Conservation (phyloP, 2,888 invertebrate genomes). For the Globia sparganii region DNA sequence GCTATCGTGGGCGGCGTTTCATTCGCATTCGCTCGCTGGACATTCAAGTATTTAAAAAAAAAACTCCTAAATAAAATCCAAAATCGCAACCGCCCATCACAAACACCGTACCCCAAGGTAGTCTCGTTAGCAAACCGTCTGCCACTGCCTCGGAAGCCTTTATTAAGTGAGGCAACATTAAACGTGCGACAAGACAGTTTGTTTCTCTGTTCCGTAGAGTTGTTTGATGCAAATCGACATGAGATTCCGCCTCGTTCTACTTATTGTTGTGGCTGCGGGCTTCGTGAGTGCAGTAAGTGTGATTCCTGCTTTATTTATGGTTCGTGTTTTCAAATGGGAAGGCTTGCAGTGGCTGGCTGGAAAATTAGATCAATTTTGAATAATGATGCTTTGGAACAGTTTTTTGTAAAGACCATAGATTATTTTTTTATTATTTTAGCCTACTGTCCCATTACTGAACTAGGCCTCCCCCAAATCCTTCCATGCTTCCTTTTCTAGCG, state of each 20-base stretch:
- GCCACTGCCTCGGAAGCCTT: constrained; percentile 66
- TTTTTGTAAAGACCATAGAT: neutral
- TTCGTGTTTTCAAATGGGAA: constrained; percentile 29
- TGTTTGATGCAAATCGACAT: constrained; percentile 67
- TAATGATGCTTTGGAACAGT: neutral
- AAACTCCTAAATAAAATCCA: too few relatives aligned
- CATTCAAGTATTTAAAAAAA: neutral
- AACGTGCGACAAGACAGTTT: constrained; percentile 68
- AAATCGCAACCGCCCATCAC: constrained; percentile 46
- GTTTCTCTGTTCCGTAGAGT: constrained; percentile 61
- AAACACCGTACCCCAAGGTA: constrained; percentile 51
- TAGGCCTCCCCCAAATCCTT: too few relatives aligned
- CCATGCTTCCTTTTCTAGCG: too few relatives aligned
- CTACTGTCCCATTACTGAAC: too few relatives aligned
- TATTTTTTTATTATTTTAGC: too few relatives aligned
- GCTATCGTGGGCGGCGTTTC: neutral
- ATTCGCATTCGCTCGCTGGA: neutral
- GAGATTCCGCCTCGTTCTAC: constrained; percentile 62
- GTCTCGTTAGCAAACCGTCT: constrained; percentile 68
- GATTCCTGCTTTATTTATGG: constrained; percentile 42
- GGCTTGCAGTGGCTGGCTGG: neutral
- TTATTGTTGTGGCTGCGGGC: constrained; percentile 49
- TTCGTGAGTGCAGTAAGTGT: constrained; percentile 59
- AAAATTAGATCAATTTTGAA: neutral
- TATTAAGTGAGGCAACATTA: constrained; percentile 69